A percentile compares a stretch with the other conserved stretches of the same genome.
Evolutionary conservation across 2,797 vertebrate species (phyloP).

Genomic region (Eutrigla gurnardus): DNA sequence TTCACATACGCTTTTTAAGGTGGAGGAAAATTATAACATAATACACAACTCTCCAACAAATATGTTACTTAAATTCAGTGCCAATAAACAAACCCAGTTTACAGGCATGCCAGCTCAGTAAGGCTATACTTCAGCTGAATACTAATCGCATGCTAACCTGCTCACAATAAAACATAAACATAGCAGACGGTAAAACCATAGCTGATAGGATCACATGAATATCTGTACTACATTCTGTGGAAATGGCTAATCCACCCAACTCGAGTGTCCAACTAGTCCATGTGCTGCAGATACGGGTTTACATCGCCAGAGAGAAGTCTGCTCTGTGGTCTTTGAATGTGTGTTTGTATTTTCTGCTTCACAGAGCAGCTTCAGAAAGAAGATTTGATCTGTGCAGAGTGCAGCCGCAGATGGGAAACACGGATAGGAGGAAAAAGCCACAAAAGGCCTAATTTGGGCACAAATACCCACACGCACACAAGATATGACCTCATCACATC

Average conservation of each 20-base stretch:
- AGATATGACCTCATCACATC: constrained; percentile 12
- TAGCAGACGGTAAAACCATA: background rate
- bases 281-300: background rate
- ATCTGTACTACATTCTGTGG: background rate
- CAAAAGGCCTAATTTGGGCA: constrained; percentile 31
- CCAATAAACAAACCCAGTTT: background rate
- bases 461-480: background rate
- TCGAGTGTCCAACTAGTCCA: background rate
- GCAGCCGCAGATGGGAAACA: constrained; percentile 13
- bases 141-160: background rate
- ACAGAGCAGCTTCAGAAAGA: constrained; percentile 17
- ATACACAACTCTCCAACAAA: no score
- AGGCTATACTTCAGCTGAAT: background rate
- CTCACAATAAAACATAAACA: background rate
- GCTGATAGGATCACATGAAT: background rate
- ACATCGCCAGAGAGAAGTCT: background rate
- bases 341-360: constrained; percentile 41
- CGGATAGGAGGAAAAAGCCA: constrained; percentile 7
- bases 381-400: background rate
- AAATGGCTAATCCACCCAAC: background rate
- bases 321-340: background rate
- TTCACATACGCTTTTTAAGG: background rate
- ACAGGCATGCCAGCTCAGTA: background rate
- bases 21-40: background rate
- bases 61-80: background rate